Evolutionary conservation across 2,113 vertebrate species (phyloP), one percentile per base, ranked within the genome.

Genomic region (Notarius lentiginosus): DNA sequence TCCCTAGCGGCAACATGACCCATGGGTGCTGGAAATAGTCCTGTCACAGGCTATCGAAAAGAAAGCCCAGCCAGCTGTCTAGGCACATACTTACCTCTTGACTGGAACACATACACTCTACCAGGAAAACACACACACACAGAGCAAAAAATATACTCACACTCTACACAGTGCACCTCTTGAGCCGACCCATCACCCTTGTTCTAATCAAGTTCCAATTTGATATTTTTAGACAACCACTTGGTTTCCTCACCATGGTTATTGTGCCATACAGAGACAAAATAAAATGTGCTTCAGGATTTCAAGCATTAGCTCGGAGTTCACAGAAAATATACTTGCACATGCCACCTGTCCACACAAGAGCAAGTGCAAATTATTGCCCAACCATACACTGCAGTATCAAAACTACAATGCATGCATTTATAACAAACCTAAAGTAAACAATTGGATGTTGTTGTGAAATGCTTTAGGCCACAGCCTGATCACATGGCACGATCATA

Each of bases 1-100:
- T 82, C 66, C 60, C 56, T 79, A 82, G 55, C 34, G n/a, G 55
- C 72, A 88, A 81, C 58, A 56, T 90, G 82, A 87, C 84, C 89
- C 77, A 70, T 61, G 79, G 70, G 84, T 55, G 77, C 89, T 88
- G 85, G 82, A 88, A 90, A 90, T 90, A 90, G 89, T 88, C 80
- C 17, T 88, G 82, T 82, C 87, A 88, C 61, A 85, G 77, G 53
- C 82, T 30, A n/a, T 82, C 47, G 51, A 88, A 72, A 83, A 55
- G 83, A 88, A 84, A 86, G 47, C 75, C 84, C 61, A 61, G 83
- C 82, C 89, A 90, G 89, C 87, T 90, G 89, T 87, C 85, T 61
- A 27, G 61, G 82, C 10, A 85, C 84, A 84, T 87, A 87, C 83
- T 88, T 61, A 79, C 63, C 63, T 72, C 82, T 84, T 53, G 72